Percentiles rank a stretch among this genome's conserved stretches.
phyloP scores from a whole-genome alignment of 2,113 vertebrate species.

The Carettochelys insculpta region DNA sequence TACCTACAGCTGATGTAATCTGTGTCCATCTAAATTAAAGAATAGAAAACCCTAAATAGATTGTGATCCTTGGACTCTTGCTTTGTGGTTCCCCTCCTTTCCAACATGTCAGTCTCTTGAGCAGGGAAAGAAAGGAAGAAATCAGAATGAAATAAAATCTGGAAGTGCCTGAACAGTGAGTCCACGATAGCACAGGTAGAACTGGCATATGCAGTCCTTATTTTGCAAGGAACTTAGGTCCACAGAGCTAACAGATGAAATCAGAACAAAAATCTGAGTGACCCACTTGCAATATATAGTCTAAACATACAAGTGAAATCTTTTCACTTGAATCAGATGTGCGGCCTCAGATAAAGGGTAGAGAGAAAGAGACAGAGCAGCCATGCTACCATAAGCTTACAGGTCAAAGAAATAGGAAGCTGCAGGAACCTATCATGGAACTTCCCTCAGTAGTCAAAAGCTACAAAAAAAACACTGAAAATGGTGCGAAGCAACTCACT shows the following conservation, averaged over 20 bases:
- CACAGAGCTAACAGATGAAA: not conserved
- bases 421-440: not conserved
- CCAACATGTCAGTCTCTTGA: not conserved
- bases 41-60: not conserved
- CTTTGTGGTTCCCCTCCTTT: not conserved
- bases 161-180: not conserved
- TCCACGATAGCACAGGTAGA: not conserved
- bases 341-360: not conserved
- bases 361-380: not conserved
- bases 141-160: not conserved
- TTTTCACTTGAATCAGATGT: not conserved
- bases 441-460: not conserved
- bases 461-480: not conserved
- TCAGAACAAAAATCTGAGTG: not conserved
- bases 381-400: not conserved
- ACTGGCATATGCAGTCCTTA: not conserved
- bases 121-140: not conserved
- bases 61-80: not conserved
- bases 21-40: not conserved
- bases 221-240: not conserved
- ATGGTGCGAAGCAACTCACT: not conserved
- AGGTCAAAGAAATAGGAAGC: not conserved
- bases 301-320: not conserved
- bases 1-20: not conserved
- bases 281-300: not conserved